These are phyloP conservation scores for Dreissena rostriformis DNA, from an alignment of 1,140 invertebrate genomes.

Conservation along the genomic window DNA sequence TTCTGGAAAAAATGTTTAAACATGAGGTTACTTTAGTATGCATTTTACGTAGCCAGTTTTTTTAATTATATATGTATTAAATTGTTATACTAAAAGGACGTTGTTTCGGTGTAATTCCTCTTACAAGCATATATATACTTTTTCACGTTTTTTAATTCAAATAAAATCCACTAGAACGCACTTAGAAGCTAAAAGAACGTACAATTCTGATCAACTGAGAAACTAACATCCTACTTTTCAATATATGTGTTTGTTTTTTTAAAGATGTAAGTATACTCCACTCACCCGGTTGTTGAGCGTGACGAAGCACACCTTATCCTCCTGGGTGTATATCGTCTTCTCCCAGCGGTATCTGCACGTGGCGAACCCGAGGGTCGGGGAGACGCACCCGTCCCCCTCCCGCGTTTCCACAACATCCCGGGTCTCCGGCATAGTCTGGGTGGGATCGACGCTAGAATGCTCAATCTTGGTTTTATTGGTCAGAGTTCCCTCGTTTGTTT, in stretches of 20 bases:
- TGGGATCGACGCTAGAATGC: neutral
- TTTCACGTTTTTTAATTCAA: neutral
- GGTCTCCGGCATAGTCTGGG: slow-evolving; percentile 59
- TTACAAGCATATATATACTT: neutral
- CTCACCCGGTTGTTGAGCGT: slow-evolving; percentile 68
- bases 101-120: neutral
- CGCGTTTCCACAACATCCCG: slow-evolving; percentile 30
- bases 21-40: neutral
- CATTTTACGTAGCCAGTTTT: neutral
- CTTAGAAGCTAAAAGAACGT: neutral
- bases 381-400: slow-evolving; percentile 42
- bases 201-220: neutral
- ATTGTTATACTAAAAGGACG: neutral
- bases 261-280: neutral
- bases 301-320: slow-evolving; percentile 64
- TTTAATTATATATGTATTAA: neutral
- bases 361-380: slow-evolving; percentile 60
- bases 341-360: slow-evolving; percentile 69
- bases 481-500: neutral
- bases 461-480: neutral
- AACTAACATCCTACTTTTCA: neutral
- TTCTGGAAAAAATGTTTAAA: slow-evolving; percentile 59
- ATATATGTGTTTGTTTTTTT: neutral
- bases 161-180: neutral
- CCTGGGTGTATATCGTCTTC: slow-evolving; percentile 60